Conservation (phyloP, 2,113 vertebrate genomes). For the Lophius piscatorius region DNA sequence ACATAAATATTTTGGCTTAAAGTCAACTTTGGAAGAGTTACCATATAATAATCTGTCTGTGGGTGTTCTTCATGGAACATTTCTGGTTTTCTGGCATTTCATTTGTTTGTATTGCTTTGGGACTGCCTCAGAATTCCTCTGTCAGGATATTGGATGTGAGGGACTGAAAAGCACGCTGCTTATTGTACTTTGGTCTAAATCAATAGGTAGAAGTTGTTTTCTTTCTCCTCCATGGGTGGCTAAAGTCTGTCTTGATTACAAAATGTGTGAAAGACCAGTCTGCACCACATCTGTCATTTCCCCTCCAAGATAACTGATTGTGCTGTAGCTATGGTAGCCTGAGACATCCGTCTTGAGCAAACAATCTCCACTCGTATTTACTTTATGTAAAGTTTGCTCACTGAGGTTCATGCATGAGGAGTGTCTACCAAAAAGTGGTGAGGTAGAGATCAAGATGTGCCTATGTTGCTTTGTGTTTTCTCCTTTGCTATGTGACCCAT, state of each 20-base stretch:
- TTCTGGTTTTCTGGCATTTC: constrained; percentile 10
- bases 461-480: constrained; percentile 26
- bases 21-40: too few species aligned
- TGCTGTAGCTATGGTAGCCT: constrained; percentile 4
- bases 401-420: not conserved
- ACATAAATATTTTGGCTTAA: too few species aligned
- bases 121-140: not conserved
- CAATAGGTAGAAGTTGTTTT: constrained; percentile 45
- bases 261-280: constrained; percentile 11
- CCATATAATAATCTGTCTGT: not conserved
- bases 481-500: constrained; percentile 4
- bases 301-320: not conserved
- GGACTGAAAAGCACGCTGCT: constrained; percentile 14
- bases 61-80: not conserved
- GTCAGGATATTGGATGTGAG: constrained; percentile 16
- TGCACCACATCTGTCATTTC: not conserved
- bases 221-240: constrained; percentile 1
- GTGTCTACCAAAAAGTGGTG: constrained; percentile 18
- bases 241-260: constrained; percentile 16
- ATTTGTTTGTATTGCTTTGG: too few species aligned
- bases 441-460: constrained; percentile 6
- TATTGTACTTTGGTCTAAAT: constrained; percentile 47
- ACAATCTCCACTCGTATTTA: constrained; percentile 15
- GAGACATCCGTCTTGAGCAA: too few species aligned
- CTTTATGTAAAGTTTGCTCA: constrained; percentile 28